phyloP scores from a whole-genome alignment of 1,140 invertebrate species.

The Medauroidea extradentata region DNA sequence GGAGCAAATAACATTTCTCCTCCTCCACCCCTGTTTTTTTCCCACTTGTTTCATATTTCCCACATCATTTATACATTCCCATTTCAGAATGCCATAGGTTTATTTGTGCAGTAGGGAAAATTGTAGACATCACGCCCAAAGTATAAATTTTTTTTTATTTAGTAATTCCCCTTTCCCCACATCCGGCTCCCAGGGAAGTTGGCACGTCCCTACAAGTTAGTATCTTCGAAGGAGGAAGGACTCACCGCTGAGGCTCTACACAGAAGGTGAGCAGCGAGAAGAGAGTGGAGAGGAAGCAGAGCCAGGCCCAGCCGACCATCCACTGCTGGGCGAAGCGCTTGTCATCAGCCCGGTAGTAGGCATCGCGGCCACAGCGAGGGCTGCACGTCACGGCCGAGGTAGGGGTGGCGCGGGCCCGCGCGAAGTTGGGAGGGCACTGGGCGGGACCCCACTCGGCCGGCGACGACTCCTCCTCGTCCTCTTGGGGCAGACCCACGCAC shows the following conservation, averaged over 20 bases:
- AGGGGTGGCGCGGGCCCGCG: constrained; percentile 45
- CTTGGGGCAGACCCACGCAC: constrained; percentile 53
- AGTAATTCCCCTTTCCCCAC: too few relatives aligned
- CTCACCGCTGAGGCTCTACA: constrained; percentile 69
- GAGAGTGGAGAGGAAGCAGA: constrained; percentile 79
- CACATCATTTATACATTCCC: too few relatives aligned
- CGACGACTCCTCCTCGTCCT: constrained; percentile 26
- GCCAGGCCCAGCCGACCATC: constrained; percentile 77
- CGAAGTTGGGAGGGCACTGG: constrained; percentile 48
- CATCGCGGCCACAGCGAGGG: constrained; percentile 65
- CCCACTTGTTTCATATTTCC: too few relatives aligned
- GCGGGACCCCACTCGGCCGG: constrained; percentile 26
- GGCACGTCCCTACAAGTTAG: too few relatives aligned
- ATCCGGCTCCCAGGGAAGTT: too few relatives aligned
- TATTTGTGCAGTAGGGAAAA: too few relatives aligned
- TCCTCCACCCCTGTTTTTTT: too few relatives aligned
- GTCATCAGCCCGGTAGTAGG: constrained; percentile 65
- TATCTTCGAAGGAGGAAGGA: too few relatives aligned
- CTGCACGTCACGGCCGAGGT: constrained; percentile 39
- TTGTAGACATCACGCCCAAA: too few relatives aligned
- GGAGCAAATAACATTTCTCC: too few relatives aligned
- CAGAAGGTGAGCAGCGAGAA: constrained; percentile 86
- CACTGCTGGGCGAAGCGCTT: constrained; percentile 73
- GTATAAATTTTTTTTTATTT: too few relatives aligned
- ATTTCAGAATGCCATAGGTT: too few relatives aligned